phyloP scores from a whole-genome alignment of 2,888 invertebrate species.

The Calameuta filiformis region DNA sequence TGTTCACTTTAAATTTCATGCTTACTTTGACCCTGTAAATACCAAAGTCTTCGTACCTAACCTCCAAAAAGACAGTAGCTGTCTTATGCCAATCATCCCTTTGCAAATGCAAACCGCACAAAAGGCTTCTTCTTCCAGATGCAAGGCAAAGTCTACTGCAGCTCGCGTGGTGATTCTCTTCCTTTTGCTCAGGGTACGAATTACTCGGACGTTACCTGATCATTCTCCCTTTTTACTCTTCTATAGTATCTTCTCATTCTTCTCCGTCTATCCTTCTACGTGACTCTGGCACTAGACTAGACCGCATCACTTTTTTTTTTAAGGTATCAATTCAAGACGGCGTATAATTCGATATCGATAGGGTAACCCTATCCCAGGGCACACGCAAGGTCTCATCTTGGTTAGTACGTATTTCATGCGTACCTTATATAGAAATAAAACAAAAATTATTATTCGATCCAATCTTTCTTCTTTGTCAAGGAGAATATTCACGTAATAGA shows the following conservation, averaged over 20 bases:
- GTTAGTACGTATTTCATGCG: background rate
- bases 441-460: no score
- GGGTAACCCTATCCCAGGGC: slow-evolving; percentile 52
- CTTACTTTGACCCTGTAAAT: slow-evolving; percentile 57
- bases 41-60: slow-evolving; percentile 11
- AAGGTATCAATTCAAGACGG: slow-evolving; percentile 61
- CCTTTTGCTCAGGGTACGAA: slow-evolving; percentile 19
- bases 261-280: background rate
- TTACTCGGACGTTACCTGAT: slow-evolving; percentile 33
- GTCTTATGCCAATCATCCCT: slow-evolving; percentile 34
- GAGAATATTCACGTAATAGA: no score
- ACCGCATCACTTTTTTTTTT: slow-evolving; percentile 48
- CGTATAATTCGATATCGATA: slow-evolving; percentile 66
- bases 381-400: slow-evolving; percentile 43
- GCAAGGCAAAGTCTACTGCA: slow-evolving; percentile 19
- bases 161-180: slow-evolving; percentile 17
- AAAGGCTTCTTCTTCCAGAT: slow-evolving; percentile 38
- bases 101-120: slow-evolving; percentile 43
- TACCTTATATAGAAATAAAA: background rate
- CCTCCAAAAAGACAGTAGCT: slow-evolving; percentile 30
- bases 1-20: slow-evolving; percentile 51
- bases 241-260: slow-evolving; percentile 8
- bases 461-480: no score
- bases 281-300: slow-evolving; percentile 17
- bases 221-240: slow-evolving; percentile 13